Percentiles rank a stretch among this genome's conserved stretches.
These are phyloP conservation scores for Diplosoma virens DNA, from an alignment of 23 tunicate species.

Conservation along the genomic window DNA sequence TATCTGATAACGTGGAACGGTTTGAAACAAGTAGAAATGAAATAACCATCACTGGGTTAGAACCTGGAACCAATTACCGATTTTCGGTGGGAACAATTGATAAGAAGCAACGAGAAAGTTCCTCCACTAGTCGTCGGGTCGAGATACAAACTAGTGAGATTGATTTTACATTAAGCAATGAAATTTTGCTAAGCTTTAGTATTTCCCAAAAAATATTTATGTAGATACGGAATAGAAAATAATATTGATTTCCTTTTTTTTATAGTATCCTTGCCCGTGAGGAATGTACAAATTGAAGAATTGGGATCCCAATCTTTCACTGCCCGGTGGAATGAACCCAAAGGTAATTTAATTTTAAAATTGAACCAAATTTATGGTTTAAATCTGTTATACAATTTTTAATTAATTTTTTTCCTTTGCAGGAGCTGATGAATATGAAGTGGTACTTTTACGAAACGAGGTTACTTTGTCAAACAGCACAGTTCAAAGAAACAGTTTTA, in stretches of 20 bases:
- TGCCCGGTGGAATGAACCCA: conserved; percentile 1
- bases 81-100: conserved; percentile 44
- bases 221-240: too few relatives aligned
- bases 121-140: background rate
- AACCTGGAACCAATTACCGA: conserved; percentile 36
- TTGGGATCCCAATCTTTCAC: background rate
- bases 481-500: background rate
- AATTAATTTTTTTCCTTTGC: background rate
- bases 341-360: conserved; percentile 8
- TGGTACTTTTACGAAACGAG: background rate
- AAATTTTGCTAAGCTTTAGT: too few relatives aligned
- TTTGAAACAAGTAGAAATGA: background rate
- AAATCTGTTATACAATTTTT: background rate
- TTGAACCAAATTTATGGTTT: background rate
- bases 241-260: too few relatives aligned
- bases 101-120: conserved; percentile 28
- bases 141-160: conserved; percentile 6
- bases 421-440: background rate
- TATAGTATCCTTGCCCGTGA: background rate
- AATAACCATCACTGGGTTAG: conserved; percentile 4
- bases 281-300: background rate
- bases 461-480: background rate
- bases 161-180: background rate
- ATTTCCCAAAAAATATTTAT: too few relatives aligned
- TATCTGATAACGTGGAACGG: background rate